These are phyloP conservation scores for Drosophila lacicola DNA, from an alignment of 2,888 invertebrate species.

Conservation along the genomic window DNA sequence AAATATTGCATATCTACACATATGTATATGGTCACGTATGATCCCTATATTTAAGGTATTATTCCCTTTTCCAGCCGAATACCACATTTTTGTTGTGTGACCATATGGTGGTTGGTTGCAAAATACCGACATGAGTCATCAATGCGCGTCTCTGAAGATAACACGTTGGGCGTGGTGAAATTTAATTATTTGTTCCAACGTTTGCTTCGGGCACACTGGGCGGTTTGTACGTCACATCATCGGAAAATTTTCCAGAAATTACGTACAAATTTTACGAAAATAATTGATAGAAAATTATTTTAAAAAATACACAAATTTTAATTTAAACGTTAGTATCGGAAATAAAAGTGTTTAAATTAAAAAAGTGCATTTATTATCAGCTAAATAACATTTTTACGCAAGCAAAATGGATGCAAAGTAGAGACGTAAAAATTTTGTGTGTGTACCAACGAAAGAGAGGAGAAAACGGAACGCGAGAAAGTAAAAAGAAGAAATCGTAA, in stretches of 20 bases:
- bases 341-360: constrained; percentile 33
- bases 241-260: constrained; percentile 72
- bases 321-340: constrained; percentile 18
- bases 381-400: constrained; percentile 63
- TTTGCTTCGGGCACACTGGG: constrained; percentile 50
- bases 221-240: constrained; percentile 57
- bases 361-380: constrained; percentile 39
- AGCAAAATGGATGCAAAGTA: constrained; percentile 65
- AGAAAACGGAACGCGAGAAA: constrained; percentile 73
- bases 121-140: constrained; percentile 28
- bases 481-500: constrained; percentile 61
- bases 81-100: constrained; percentile 21
- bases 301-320: constrained; percentile 30
- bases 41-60: background rate
- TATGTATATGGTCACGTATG: no score
- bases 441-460: constrained; percentile 82
- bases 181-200: constrained; percentile 55
- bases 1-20: background rate
- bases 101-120: constrained; percentile 17
- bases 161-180: constrained; percentile 60
- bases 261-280: constrained; percentile 66
- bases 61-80: constrained; percentile 8
- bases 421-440: constrained; percentile 81
- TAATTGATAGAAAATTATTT: constrained; percentile 44
- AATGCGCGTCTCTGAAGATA: constrained; percentile 19